Percentiles rank a stretch among this genome's conserved stretches.
Evolutionary conservation across 2,113 vertebrate genomes (phyloP).

Genomic region (Calypte anna): DNA sequence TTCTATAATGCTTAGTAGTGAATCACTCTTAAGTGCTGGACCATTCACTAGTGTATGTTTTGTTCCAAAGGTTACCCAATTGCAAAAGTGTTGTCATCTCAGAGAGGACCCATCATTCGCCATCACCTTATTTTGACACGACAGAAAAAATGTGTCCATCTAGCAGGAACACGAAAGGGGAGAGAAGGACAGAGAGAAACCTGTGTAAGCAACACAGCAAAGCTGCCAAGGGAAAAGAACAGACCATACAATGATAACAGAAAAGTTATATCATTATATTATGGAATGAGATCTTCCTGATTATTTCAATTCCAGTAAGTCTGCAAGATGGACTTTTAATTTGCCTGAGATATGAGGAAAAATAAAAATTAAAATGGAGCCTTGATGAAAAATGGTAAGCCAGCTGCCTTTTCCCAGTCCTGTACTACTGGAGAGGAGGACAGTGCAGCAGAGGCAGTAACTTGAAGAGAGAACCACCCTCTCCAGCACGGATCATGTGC

Average conservation of each 20-base stretch:
- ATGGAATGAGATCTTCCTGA: conserved; percentile 32
- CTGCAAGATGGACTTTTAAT: neutral
- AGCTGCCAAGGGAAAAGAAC: conserved; percentile 62
- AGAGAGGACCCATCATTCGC: conserved; percentile 66
- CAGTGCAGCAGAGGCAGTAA: neutral
- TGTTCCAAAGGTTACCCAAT: conserved; percentile 75
- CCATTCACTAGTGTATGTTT: conserved; percentile 68
- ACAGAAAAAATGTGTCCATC: conserved; percentile 58
- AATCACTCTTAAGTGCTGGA: conserved; percentile 73
- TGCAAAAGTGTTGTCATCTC: conserved; percentile 66
- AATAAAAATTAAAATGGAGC: conserved; percentile 48
- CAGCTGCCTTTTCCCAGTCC: neutral
- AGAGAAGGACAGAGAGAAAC: neutral
- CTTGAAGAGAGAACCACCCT: neutral
- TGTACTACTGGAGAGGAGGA: neutral
- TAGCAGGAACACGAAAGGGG: conserved; percentile 44
- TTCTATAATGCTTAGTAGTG: conserved; percentile 71
- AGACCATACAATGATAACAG: conserved; percentile 50
- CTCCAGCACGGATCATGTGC: neutral
- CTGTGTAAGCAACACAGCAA: conserved; percentile 55
- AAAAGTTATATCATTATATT: conserved; percentile 43
- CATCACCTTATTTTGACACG: conserved; percentile 70
- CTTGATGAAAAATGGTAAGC: neutral
- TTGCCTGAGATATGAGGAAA: neutral
- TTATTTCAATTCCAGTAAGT: conserved; percentile 21